Base-by-base conservation (phyloP, 1,140 invertebrate species). In the Scaptodrosophila lebanonensis region DNA sequence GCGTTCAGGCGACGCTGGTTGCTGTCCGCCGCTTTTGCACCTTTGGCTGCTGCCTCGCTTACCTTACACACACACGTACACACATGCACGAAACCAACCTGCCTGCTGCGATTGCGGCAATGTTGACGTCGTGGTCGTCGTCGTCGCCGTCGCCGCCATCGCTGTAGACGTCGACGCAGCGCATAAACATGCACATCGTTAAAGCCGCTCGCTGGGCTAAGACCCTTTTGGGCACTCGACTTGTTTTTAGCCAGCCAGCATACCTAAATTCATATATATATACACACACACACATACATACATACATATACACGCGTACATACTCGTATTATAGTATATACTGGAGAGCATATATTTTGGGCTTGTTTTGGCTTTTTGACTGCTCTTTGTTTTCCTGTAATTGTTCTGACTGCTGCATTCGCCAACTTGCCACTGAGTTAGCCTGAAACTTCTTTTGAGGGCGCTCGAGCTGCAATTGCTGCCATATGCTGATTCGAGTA, bases 111-210 rank as follows among this genome's bases (percentile, higher is more conserved):
- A 11, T 27, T 52, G 29, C 25, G 9, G n/a, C n/a, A n/a, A n/a
- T n/a, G n/a, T n/a, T n/a, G n/a, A n/a, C n/a, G n/a, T n/a, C n/a
- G n/a, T n/a, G n/a, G n/a, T n/a, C n/a, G n/a, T n/a, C n/a, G 11
- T 25, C 12, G 38, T 27, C 29, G 20, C 36, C 20, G 22, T 17
- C 12, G 17, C 33, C 8, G 36, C 32, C 49, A 29, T 16, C 32
- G 49, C 25, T 38, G 54, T 50, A 32, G 33, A 53, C 50, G 58
- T 59, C 60, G 44, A 35, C 53, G 60, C 60, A 58, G 64, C 64
- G 63, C 54, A 75, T 75, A 69, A 75, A 75, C 70, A 73, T 75
- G 65, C 70, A 75, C 70, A 75, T 75, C 65, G 70, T 73, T 73
- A 73, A 73, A 50, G 49, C 32, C 47, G 29, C 38, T 59, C 42